Evolutionary conservation across 2,113 vertebrate species (phyloP).

Genomic region (Narcine bancroftii): DNA sequence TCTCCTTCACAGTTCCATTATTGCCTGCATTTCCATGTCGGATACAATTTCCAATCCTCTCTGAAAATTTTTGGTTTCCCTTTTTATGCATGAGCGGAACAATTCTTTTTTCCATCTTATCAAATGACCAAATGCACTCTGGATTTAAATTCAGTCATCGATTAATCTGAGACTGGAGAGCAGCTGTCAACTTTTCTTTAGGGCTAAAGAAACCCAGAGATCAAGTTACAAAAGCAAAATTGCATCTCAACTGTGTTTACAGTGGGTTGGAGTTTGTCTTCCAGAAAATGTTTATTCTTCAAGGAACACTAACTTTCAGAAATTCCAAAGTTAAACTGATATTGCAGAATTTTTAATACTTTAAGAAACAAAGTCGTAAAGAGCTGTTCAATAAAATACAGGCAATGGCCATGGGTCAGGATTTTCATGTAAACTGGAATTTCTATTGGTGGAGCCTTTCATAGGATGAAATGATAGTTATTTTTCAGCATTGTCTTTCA

Average conservation of each 20-base stretch:
- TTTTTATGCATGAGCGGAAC: background rate
- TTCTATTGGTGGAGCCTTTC: background rate
- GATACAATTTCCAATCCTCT: no score
- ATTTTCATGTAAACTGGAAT: background rate
- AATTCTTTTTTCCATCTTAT: background rate
- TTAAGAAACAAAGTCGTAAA: background rate
- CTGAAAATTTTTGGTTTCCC: background rate
- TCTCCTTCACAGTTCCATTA: no score
- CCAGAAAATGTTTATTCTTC: background rate
- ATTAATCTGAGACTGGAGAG: background rate
- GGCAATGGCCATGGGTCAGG: background rate
- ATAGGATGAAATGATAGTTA: background rate
- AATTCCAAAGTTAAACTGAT: background rate
- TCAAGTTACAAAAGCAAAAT: background rate
- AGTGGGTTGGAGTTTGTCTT: background rate
- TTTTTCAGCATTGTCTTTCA: background rate
- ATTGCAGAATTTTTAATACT: background rate
- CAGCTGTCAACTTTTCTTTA: background rate
- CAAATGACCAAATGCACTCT: background rate
- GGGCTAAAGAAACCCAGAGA: background rate
- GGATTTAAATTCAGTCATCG: background rate
- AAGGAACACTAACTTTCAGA: background rate
- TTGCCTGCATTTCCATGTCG: no score
- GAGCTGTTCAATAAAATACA: background rate
- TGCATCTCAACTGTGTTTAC: background rate